These are phyloP conservation scores for Timema cristinae DNA, from an alignment of 2,888 invertebrate species.

Conservation along the genomic window DNA sequence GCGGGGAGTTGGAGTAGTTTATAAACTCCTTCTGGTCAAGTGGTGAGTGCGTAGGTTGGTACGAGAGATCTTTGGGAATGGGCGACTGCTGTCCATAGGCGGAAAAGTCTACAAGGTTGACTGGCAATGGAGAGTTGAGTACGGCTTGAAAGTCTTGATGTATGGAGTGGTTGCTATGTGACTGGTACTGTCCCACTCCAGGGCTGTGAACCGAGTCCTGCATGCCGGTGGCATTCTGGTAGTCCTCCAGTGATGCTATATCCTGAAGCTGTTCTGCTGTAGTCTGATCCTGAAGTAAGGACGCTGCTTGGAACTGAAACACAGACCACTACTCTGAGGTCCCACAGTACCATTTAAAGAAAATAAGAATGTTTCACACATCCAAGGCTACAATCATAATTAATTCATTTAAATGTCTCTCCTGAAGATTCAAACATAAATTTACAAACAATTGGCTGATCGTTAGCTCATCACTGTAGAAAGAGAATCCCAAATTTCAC, in stretches of 20 bases:
- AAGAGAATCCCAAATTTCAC: no score
- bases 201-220: constrained; percentile 29
- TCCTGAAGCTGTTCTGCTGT: constrained; percentile 46
- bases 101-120: constrained; percentile 77
- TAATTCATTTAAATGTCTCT: no score
- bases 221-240: constrained; percentile 40
- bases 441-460: no score
- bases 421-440: no score
- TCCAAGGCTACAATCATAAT: no score
- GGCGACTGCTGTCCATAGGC: constrained; percentile 55
- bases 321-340: background rate
- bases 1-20: constrained; percentile 25
- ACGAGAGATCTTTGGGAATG: constrained; percentile 30
- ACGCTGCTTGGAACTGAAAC: constrained; percentile 45
- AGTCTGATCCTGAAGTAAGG: constrained; percentile 49
- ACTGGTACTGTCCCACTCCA: constrained; percentile 25
- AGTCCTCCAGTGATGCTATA: constrained; percentile 47
- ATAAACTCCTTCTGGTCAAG: constrained; percentile 21
- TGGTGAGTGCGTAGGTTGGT: constrained; percentile 24
- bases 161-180: constrained; percentile 49
- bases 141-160: constrained; percentile 73
- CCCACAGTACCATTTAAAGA: no score
- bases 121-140: constrained; percentile 71
- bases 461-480: no score
- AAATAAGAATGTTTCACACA: no score